Evolutionary conservation across 2,888 invertebrate genomes (phyloP), one percentile per base, ranked within the genome.

Genomic region (Orthosia gracilis): DNA sequence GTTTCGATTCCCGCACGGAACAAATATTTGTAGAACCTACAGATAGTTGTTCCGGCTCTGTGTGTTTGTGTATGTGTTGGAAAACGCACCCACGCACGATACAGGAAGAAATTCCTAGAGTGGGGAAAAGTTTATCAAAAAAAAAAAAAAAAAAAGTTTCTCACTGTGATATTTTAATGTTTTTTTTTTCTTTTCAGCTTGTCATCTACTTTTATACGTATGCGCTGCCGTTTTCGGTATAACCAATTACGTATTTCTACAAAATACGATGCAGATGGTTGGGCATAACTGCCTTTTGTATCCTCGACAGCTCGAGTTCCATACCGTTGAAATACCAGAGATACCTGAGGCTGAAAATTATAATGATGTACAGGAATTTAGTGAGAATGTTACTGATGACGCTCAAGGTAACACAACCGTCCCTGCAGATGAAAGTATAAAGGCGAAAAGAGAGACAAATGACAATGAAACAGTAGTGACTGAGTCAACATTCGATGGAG

Each of bases 191-290:
- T 45, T 94, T 94, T 52, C 93, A 96, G 96, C 88, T 89, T 96
- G 94, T 89, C 96, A 96, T 84, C 84, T 95, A 68, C 87, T 94
- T 69, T 78, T 96, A 2, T 96, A 89, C 86, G 83, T 91, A 2
- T 82, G 91, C 7, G 95, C 95, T 3, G 95, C 92, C 64, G 79
- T 94, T 71, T 95, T 93, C 73, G 95, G 96, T 45, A 88, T 95
- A 45, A 82, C 92, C 67, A 96, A 96, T 85, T 96, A 94, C 82
- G 89, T 94, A n/a, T 94, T 95, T 68, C 88, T 96, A 2, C 93
- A 93, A 76, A 92, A 93, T 63, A 90, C 96, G 0, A 94, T 92
- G 94, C 87, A 91, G 11, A 62, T 96, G 72, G 92, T 95, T 0
- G 90, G 91, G 63, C 83, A 91, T 69, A 92, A 94, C 80, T 96